A percentile compares a stretch with the other conserved stretches of the same genome.
These are phyloP conservation scores for Cepaea hortensis DNA, from an alignment of 2,888 invertebrate species.

Conservation along the genomic window DNA sequence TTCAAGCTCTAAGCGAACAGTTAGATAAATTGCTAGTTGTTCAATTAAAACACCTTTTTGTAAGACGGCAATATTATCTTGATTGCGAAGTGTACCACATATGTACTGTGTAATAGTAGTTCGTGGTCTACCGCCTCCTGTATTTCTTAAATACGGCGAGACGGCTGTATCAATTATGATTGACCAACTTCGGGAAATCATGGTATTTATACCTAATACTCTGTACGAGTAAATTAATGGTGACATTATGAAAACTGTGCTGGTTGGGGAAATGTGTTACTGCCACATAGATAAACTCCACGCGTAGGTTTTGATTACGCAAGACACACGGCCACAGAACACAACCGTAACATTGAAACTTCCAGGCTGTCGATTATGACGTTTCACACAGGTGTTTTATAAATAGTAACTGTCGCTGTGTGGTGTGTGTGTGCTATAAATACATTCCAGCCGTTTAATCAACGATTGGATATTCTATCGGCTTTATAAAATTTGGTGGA, in stretches of 20 bases:
- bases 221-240: neutral
- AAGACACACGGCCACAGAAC: too few relatives aligned
- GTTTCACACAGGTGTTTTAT: neutral
- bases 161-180: too few relatives aligned
- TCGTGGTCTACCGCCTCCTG: too few relatives aligned
- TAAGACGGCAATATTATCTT: neutral
- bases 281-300: neutral
- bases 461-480: too few relatives aligned
- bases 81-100: too few relatives aligned
- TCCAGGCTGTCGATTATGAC: conserved; percentile 1
- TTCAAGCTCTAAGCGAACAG: too few relatives aligned
- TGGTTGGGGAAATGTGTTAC: neutral
- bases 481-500: too few relatives aligned
- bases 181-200: too few relatives aligned
- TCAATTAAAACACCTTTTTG: too few relatives aligned
- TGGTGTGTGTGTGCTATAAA: neutral
- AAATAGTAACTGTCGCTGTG: conserved; percentile 5
- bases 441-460: neutral
- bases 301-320: neutral
- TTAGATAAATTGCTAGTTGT: too few relatives aligned
- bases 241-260: neutral
- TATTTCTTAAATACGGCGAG: too few relatives aligned
- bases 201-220: neutral
- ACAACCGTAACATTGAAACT: neutral
- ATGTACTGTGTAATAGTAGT: too few relatives aligned